phyloP scores from a whole-genome alignment of 2,113 vertebrate genomes.

The Microcebus griseorufus region DNA sequence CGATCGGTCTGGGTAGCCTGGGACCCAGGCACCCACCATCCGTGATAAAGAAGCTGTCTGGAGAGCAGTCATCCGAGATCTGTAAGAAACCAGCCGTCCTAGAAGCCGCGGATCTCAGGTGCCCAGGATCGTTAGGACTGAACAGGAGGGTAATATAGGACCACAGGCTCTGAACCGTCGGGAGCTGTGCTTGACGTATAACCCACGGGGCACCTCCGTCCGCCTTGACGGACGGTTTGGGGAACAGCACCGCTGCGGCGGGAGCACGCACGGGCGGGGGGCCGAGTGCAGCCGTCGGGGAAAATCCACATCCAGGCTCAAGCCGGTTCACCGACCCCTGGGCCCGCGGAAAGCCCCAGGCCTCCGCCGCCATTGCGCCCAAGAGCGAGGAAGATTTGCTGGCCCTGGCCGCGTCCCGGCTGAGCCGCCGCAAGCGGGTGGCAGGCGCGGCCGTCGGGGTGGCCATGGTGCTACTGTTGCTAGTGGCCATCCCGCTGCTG shows the following conservation, averaged over 20 bases:
- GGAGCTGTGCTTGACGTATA: background rate
- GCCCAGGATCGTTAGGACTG: background rate
- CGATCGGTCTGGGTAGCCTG: constrained; percentile 6
- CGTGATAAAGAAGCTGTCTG: constrained; percentile 40
- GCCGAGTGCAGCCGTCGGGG: constrained; percentile 59
- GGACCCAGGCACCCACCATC: background rate
- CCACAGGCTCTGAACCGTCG: background rate
- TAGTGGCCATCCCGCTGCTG: constrained; percentile 96
- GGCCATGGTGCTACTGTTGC: constrained; percentile 95
- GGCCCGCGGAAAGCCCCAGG: constrained; percentile 51
- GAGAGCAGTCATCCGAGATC: constrained; percentile 23
- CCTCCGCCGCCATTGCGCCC: constrained; percentile 92
- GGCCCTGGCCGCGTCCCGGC: constrained; percentile 95
- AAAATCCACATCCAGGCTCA: background rate
- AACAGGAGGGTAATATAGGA: background rate
- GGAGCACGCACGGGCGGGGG: background rate
- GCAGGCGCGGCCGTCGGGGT: constrained; percentile 95
- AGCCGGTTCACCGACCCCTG: background rate
- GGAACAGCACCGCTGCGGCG: background rate
- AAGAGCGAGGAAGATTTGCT: constrained; percentile 96
- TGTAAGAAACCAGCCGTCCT: constrained; percentile 54
- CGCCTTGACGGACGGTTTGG: background rate
- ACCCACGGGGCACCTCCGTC: background rate
- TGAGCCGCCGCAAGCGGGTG: constrained; percentile 95
- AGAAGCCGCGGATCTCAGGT: constrained; percentile 47